Conservation (phyloP, 2,113 vertebrate species). For the Podocnemis expansa region DNA sequence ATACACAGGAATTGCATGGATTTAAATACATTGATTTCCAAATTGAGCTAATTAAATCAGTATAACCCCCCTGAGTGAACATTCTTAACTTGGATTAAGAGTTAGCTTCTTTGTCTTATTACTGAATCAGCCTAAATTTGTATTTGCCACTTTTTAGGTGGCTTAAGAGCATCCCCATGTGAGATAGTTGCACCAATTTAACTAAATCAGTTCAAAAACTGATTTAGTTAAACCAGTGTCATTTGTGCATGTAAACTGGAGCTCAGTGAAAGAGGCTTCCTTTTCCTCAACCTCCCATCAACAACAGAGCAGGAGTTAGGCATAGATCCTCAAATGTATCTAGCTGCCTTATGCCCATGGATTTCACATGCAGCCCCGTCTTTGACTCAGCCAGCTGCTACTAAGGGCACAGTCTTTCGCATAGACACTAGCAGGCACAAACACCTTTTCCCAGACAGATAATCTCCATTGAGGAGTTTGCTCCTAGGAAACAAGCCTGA, state of each 20-base stretch:
- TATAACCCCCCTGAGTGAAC: too few species aligned
- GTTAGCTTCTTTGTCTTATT: rapidly evolving
- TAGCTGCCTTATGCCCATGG: not conserved
- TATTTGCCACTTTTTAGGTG: rapidly evolving
- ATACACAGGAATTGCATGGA: rapidly evolving
- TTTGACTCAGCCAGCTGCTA: not conserved
- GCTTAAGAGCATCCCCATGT: rapidly evolving
- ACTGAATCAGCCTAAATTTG: not conserved
- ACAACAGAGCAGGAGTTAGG: too few species aligned
- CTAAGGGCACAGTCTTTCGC: not conserved
- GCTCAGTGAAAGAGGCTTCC: too few species aligned
- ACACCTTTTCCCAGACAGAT: not conserved
- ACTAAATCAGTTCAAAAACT: not conserved
- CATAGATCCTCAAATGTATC: not conserved
- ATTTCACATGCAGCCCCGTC: not conserved
- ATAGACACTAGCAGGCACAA: rapidly evolving
- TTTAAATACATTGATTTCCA: not conserved
- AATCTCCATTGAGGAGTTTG: rapidly evolving
- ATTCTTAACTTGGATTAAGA: too few species aligned
- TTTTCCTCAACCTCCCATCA: too few species aligned
- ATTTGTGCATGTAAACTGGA: not conserved
- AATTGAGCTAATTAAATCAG: too few species aligned
- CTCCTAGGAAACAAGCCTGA: not conserved
- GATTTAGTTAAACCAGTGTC: not conserved
- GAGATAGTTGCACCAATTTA: not conserved